phyloP scores from a whole-genome alignment of 2,797 vertebrate genomes.

The Phalanger gymnotis region DNA sequence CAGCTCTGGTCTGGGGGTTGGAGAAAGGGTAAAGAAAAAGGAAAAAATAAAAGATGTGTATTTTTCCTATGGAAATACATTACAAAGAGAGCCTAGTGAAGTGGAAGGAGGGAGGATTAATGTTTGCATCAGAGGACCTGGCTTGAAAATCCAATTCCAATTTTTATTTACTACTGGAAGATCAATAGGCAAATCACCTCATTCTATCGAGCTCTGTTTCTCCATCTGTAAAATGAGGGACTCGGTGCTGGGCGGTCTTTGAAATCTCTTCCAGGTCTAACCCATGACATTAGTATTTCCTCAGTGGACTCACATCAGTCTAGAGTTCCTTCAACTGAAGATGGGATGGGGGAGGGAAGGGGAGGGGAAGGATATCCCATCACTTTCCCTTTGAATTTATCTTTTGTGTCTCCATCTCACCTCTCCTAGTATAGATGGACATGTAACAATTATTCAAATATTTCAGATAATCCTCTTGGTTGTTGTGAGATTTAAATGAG shows the following conservation, averaged over 20 bases:
- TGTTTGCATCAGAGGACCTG: not conserved
- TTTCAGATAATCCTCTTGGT: no score
- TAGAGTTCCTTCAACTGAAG: not conserved
- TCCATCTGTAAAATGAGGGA: not conserved
- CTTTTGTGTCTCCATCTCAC: no score
- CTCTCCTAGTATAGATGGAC: no score
- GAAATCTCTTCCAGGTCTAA: not conserved
- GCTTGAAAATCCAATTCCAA: not conserved
- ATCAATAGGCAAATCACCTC: not conserved
- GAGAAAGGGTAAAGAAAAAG: not conserved
- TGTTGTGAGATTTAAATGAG: no score
- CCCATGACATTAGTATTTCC: rapidly evolving
- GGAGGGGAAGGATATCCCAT: no score
- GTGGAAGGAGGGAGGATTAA: not conserved
- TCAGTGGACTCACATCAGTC: not conserved
- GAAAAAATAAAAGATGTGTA: not conserved
- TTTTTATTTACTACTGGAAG: not conserved
- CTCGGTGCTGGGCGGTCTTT: no score
- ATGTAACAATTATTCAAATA: no score
- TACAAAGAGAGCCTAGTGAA: not conserved
- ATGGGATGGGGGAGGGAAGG: no score
- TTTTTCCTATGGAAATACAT: not conserved
- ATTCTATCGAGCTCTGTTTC: not conserved
- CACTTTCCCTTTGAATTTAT: no score
- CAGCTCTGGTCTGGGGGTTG: not conserved